phyloP scores from a whole-genome alignment of 2,888 invertebrate genomes.

The Trachelus tabidus region DNA sequence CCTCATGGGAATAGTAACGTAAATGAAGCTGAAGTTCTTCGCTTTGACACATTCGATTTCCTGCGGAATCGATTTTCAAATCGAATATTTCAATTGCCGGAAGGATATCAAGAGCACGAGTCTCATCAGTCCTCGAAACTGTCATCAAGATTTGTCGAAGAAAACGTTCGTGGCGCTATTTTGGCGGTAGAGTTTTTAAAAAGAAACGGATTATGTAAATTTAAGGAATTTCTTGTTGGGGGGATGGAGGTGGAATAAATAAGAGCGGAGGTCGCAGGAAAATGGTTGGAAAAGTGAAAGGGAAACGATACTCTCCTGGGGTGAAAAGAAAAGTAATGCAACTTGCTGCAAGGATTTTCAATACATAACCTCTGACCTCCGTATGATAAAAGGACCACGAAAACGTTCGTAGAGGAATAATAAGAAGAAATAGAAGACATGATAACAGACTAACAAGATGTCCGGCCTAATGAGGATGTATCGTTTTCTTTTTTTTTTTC shows the following conservation, averaged over 20 bases:
- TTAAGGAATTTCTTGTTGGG: background rate
- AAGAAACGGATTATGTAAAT: constrained; percentile 39
- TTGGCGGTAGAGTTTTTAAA: constrained; percentile 16
- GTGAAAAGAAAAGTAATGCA: constrained; percentile 16
- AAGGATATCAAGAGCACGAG: background rate
- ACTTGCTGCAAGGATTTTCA: constrained; percentile 15
- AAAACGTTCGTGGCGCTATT: constrained; percentile 1
- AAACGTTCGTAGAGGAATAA: background rate
- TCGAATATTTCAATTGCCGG: background rate
- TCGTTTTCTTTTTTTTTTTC: constrained; percentile 11
- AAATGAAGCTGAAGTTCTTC: background rate
- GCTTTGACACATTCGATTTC: background rate
- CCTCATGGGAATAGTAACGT: background rate
- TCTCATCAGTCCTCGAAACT: background rate
- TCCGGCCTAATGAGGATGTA: constrained; percentile 14
- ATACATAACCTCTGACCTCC: background rate
- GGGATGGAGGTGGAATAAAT: background rate
- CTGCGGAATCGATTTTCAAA: background rate
- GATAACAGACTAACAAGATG: background rate
- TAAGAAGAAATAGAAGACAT: background rate
- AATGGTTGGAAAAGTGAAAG: constrained; percentile 17
- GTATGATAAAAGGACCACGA: background rate
- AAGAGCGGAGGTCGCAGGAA: constrained; percentile 13
- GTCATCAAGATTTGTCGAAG: background rate
- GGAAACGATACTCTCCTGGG: constrained; percentile 7